Evolutionary conservation across 2,113 vertebrate species (phyloP).

Genomic region (Peromyscus maniculatus): DNA sequence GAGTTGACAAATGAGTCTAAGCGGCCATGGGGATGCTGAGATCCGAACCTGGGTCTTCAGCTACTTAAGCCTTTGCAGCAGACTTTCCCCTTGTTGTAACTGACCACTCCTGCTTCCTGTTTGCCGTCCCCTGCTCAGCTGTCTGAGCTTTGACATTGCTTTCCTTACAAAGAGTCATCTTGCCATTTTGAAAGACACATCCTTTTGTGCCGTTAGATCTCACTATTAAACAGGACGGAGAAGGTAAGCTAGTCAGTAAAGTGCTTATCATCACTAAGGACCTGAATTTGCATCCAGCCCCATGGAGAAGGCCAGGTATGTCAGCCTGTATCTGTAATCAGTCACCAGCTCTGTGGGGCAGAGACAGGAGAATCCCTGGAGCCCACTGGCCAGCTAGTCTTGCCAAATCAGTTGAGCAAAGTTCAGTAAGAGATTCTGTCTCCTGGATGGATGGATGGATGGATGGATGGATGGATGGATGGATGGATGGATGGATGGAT

Average conservation of each 20-base stretch:
- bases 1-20: too few species aligned
- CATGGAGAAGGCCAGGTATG: background rate
- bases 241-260: background rate
- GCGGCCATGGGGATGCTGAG: background rate
- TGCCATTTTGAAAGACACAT: conserved; percentile 5
- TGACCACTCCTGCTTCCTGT: background rate
- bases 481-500: too few species aligned
- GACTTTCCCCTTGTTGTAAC: background rate
- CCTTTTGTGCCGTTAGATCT: background rate
- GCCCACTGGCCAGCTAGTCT: background rate
- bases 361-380: background rate
- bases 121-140: background rate
- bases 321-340: background rate
- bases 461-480: too few species aligned
- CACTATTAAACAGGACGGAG: background rate
- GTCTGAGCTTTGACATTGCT: conserved; percentile 15
- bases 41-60: background rate
- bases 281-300: background rate
- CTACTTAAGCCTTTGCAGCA: background rate
- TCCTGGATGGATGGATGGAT: too few species aligned
- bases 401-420: background rate
- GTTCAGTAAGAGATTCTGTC: background rate
- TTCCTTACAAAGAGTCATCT: conserved; percentile 11
- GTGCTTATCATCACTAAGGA: background rate
- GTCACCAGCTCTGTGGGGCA: background rate